Percentiles rank a stretch among this genome's conserved stretches.
Conservation (phyloP, 2,113 vertebrate species). For the Himantopus leucocephalus region DNA sequence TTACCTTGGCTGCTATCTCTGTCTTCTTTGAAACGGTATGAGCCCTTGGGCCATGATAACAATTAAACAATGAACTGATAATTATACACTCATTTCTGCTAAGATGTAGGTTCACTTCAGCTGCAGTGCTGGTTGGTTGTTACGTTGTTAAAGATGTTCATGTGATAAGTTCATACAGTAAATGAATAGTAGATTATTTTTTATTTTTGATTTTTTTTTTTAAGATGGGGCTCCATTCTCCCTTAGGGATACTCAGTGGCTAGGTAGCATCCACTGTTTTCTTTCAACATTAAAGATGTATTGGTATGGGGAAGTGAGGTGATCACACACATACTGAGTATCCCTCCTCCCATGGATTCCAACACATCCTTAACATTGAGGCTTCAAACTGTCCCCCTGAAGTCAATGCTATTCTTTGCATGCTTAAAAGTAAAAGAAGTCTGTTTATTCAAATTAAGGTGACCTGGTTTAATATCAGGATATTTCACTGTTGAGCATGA, state of each 20-base stretch:
- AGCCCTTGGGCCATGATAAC: background rate
- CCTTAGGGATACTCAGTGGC: too few species aligned
- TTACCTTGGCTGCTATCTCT: background rate
- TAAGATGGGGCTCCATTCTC: background rate
- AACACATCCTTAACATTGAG: background rate
- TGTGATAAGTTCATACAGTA: background rate
- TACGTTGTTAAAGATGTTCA: background rate
- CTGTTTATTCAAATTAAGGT: background rate
- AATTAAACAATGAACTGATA: background rate
- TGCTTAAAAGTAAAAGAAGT: background rate
- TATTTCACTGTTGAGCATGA: background rate
- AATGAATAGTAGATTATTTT: background rate
- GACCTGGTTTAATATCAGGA: background rate
- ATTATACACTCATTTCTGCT: background rate
- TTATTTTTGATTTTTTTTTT: background rate
- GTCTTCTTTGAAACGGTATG: background rate
- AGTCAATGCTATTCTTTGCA: background rate
- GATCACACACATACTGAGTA: background rate
- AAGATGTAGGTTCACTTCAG: background rate
- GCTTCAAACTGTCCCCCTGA: background rate
- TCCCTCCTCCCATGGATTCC: background rate
- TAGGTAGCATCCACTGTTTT: background rate
- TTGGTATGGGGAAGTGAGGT: background rate
- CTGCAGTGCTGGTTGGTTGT: background rate
- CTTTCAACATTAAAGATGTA: background rate